Percentiles rank a stretch among this genome's conserved stretches.
These are phyloP conservation scores for Ectemnius lituratus DNA, from an alignment of 2,888 invertebrate genomes.

Conservation along the genomic window DNA sequence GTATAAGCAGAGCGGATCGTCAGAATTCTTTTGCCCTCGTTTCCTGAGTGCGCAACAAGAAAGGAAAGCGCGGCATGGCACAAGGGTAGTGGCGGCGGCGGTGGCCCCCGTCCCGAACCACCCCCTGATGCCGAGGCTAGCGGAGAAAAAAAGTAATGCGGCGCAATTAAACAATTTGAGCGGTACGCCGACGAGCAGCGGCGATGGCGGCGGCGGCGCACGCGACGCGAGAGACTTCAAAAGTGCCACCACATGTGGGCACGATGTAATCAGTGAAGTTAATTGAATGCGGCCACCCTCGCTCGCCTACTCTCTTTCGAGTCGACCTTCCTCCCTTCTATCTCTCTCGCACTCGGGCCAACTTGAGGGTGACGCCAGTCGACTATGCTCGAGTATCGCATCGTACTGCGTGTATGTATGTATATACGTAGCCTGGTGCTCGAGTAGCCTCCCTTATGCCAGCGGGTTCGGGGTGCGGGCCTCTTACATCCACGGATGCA, in stretches of 20 bases:
- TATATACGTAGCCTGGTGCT: slow-evolving; percentile 32
- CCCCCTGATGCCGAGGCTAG: not conserved
- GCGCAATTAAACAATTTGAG: slow-evolving; percentile 69
- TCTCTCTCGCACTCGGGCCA: slow-evolving; percentile 19
- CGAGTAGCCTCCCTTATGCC: slow-evolving; percentile 59
- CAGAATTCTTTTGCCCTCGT: slow-evolving; percentile 14
- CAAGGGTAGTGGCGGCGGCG: too few species aligned
- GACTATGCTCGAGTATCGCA: slow-evolving; percentile 18
- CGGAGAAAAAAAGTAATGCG: slow-evolving; percentile 48
- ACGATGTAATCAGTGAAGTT: slow-evolving; percentile 72
- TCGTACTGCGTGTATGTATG: slow-evolving; percentile 8
- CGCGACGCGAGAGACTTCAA: slow-evolving; percentile 58
- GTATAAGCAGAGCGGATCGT: slow-evolving; percentile 23
- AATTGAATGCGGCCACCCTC: slow-evolving; percentile 67
- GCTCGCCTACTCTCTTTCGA: slow-evolving; percentile 15
- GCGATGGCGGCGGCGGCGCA: slow-evolving; percentile 44
- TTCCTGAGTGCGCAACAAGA: not conserved
- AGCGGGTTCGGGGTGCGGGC: slow-evolving; percentile 41
- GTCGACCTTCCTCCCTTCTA: slow-evolving; percentile 30
- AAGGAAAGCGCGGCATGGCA: not conserved
- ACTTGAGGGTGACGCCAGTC: not conserved
- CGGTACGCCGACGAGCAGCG: slow-evolving; percentile 20
- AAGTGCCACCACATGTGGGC: slow-evolving; percentile 62
- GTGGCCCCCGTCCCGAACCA: too few species aligned
- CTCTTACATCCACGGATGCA: slow-evolving; percentile 49